Conservation (phyloP, 2,797 vertebrate genomes). For the Gephyroberyx darwinii region DNA sequence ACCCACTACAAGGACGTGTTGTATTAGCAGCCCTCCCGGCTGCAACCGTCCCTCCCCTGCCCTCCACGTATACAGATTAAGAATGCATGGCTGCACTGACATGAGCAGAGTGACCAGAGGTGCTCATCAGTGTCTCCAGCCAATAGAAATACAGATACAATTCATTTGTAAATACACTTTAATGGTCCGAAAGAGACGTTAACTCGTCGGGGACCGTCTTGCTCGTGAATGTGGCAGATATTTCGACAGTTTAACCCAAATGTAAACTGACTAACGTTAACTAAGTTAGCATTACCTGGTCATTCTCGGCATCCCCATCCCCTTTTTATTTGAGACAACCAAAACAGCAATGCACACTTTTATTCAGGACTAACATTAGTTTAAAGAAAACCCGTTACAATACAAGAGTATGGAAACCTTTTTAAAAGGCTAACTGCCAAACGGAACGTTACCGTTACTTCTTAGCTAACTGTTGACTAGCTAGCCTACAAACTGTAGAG, state of each 20-base stretch:
- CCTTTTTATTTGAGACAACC: not conserved
- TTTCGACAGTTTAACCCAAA: not conserved
- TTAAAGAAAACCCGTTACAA: too few species aligned
- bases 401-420: not conserved
- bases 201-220: too few species aligned
- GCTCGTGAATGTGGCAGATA: not conserved
- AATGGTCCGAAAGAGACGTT: too few species aligned
- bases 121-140: constrained; percentile 4
- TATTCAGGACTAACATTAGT: too few species aligned
- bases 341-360: not conserved
- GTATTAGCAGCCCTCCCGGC: constrained; percentile 53
- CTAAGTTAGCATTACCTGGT: not conserved
- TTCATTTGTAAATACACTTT: too few species aligned
- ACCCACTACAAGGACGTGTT: not conserved
- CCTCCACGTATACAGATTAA: constrained; percentile 77
- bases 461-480: not conserved
- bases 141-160: not conserved
- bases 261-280: not conserved
- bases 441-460: not conserved
- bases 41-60: constrained; percentile 47
- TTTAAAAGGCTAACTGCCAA: not conserved
- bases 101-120: constrained; percentile 21
- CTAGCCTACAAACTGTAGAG: not conserved
- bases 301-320: constrained; percentile 14
- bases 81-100: constrained; percentile 27